Conservation (phyloP, 2,888 invertebrate species). For the Nomada fabriciana region DNA sequence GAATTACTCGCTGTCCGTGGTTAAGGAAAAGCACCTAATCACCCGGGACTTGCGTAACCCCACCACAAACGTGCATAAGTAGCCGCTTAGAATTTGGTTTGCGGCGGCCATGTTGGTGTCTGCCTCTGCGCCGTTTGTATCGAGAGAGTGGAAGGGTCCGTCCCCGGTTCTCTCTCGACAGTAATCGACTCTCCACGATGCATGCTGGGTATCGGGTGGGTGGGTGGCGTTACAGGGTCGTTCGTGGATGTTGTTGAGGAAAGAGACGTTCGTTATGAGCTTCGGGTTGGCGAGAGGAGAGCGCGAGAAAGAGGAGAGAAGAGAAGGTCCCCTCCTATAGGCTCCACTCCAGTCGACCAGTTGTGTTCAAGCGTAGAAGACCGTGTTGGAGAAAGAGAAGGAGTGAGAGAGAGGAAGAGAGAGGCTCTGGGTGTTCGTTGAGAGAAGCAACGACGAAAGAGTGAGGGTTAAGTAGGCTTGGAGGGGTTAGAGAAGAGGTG, state of each 20-base stretch:
- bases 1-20: too few species aligned
- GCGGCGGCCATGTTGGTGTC: conserved; percentile 59
- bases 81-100: conserved; percentile 41
- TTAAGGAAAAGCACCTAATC: conserved; percentile 18
- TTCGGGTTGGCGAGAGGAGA: conserved; percentile 4
- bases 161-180: conserved; percentile 55
- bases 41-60: conserved; percentile 52
- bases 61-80: conserved; percentile 1
- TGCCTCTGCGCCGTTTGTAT: conserved; percentile 17
- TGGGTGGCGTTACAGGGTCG: conserved; percentile 62
- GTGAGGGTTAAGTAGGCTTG: conserved; percentile 9
- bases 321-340: conserved; percentile 47
- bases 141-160: conserved; percentile 51
- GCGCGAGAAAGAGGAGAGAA: conserved; percentile 15
- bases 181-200: conserved; percentile 69
- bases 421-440: conserved; percentile 9
- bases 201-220: conserved; percentile 36
- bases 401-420: conserved; percentile 19
- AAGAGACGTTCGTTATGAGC: neutral
- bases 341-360: conserved; percentile 35
- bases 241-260: conserved; percentile 47
- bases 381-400: conserved; percentile 11
- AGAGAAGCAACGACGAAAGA: neutral
- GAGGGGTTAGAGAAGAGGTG: conserved; percentile 24
- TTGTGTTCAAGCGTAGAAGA: conserved; percentile 1